These are phyloP conservation scores for Siphonodentalium dalli DNA, from an alignment of 2,888 invertebrate species.

Conservation along the genomic window DNA sequence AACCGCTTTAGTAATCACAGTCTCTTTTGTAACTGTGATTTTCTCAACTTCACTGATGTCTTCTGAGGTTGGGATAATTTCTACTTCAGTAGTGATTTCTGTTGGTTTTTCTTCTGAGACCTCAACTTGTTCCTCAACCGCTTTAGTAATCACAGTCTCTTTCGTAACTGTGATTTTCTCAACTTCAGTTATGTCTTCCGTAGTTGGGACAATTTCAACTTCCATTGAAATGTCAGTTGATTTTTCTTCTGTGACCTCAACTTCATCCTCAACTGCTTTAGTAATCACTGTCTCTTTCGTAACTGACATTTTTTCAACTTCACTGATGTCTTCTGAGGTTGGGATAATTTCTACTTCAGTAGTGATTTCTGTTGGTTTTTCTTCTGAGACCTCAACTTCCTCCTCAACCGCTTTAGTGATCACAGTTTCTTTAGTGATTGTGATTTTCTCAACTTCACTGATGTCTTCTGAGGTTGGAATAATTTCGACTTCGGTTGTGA, in stretches of 20 bases:
- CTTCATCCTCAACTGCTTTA: background rate
- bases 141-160: constrained; percentile 2
- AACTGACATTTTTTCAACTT: background rate
- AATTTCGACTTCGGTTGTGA: too few species aligned
- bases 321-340: too few species aligned
- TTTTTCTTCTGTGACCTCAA: constrained; percentile 3
- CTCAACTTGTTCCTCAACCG: too few species aligned
- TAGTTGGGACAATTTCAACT: constrained; percentile 5
- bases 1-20: background rate
- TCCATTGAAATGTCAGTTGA: constrained; percentile 4
- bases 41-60: background rate
- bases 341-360: too few species aligned
- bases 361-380: too few species aligned
- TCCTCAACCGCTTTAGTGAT: too few species aligned
- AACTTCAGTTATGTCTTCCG: constrained; percentile 6
- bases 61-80: too few species aligned
- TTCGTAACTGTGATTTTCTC: constrained; percentile 4
- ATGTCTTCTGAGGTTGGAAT: too few species aligned
- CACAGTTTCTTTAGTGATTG: background rate
- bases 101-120: too few species aligned
- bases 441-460: too few species aligned
- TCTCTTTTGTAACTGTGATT: background rate
- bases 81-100: too few species aligned
- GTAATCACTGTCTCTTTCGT: background rate
- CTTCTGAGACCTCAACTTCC: too few species aligned